Conservation (phyloP, 2,888 invertebrate species). For the Melinaea menophilus region DNA sequence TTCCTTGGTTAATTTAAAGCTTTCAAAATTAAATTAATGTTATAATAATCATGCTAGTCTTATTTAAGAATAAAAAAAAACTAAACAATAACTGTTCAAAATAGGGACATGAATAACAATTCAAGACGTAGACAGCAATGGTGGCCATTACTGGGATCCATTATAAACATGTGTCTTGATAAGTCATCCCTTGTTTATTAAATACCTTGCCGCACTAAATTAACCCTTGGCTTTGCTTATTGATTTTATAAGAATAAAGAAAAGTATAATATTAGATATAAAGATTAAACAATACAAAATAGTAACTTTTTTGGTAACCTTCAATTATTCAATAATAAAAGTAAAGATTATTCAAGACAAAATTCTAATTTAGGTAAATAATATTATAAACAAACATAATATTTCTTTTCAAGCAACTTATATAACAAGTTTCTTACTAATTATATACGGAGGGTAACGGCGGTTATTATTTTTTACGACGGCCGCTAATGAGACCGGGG, state of each 20-base stretch:
- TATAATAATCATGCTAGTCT: too few species aligned
- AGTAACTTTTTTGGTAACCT: too few species aligned
- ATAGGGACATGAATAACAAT: not conserved
- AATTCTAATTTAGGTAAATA: too few species aligned
- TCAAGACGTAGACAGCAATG: slow-evolving; percentile 12
- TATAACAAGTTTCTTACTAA: slow-evolving; percentile 17
- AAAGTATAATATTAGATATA: too few species aligned
- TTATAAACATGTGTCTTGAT: slow-evolving; percentile 36
- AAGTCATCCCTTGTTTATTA: slow-evolving; percentile 37
- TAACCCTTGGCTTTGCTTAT: not conserved
- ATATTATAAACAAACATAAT: not conserved
- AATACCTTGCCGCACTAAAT: slow-evolving; percentile 12
- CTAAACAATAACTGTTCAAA: too few species aligned
- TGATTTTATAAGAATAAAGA: not conserved
- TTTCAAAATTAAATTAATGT: too few species aligned
- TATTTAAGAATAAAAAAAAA: too few species aligned
- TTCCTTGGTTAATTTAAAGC: too few species aligned
- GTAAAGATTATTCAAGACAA: not conserved
- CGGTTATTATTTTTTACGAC: slow-evolving; percentile 29
- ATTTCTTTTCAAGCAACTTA: not conserved
- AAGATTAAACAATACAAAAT: too few species aligned
- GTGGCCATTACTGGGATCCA: slow-evolving; percentile 35
- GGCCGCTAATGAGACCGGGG: slow-evolving; percentile 22
- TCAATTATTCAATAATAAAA: too few species aligned
- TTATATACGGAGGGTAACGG: slow-evolving; percentile 28